Evolutionary conservation across 92 coral and sea anemone species (phyloP).

Genomic region (Hydrozoanthus gracilis): DNA sequence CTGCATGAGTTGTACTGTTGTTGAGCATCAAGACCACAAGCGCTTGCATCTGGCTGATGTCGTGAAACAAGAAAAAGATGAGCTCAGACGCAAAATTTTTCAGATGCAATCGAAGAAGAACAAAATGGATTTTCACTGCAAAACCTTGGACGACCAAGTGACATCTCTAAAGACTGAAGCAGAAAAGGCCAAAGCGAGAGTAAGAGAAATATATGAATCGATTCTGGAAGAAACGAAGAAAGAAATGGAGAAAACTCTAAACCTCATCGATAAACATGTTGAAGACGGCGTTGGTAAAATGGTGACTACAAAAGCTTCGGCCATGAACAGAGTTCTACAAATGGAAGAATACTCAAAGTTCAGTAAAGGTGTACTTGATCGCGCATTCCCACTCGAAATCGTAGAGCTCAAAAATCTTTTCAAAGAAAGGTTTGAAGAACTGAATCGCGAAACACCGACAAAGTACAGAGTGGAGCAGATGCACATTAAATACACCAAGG

Average conservation of each 20-base stretch:
- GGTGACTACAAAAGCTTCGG: background rate
- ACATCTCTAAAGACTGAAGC: constrained; percentile 1
- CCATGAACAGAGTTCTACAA: background rate
- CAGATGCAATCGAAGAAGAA: constrained; percentile 14
- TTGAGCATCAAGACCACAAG: constrained; percentile 37
- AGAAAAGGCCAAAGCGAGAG: background rate
- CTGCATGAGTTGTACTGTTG: constrained; percentile 18
- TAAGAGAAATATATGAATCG: background rate
- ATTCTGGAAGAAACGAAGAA: constrained; percentile 11
- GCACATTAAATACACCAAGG: constrained; percentile 23
- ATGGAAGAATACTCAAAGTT: constrained; percentile 2
- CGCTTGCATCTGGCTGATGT: background rate
- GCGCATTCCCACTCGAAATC: constrained; percentile 21
- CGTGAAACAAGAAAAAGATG: constrained; percentile 11
- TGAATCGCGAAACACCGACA: constrained; percentile 3
- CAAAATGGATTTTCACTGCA: constrained; percentile 26
- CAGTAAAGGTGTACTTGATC: constrained; percentile 29
- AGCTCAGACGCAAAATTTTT: background rate
- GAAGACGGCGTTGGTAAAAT: constrained; percentile 10
- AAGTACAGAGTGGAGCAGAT: constrained; percentile 22
- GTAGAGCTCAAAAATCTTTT: background rate
- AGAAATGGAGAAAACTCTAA: background rate
- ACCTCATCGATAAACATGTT: background rate
- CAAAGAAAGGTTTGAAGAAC: constrained; percentile 28
- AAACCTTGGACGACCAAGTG: constrained; percentile 7